Evolutionary conservation across 2,888 invertebrate species (phyloP), one percentile per base, ranked within the genome.

Genomic region (Lepidocyrtoides sp.): DNA sequence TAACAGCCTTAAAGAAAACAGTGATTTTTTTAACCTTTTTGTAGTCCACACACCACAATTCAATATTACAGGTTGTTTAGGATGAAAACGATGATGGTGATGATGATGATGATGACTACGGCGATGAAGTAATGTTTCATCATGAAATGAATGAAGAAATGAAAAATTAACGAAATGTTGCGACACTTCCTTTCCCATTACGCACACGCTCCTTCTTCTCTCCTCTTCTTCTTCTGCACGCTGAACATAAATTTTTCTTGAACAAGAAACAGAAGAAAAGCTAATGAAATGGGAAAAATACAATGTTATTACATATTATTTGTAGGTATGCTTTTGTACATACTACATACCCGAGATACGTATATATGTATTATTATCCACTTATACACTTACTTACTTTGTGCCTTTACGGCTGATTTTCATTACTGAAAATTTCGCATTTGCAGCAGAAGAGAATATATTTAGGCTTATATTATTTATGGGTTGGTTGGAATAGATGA

Each of bases 101-200:
- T 41, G 44, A 41, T 44, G 41, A 69, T 84, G 90, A 77, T 66
- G 32, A 26, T 36, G 12, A 81, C 8, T 29, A 12, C 57, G 29
- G 44, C 17, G 91, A 91, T 86, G 91, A 86, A 48, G 91, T 86
- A 91, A 86, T 91, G 81, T 44, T 12, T 57, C 81, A 69, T 89
- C 90, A 48, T 91, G 81, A 91, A 86, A 72, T 86, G 81, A 85
- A 57, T 91, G 91, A 91, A 91, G 91, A 91, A 91, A 91, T 91
- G 91, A 91, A 91, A 90, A 91, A 86, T 91, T 91, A 91, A 91
- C 85, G 91, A 91, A 91, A 91, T 91, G 81, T 91, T 91, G 86
- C 91, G 86, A 91, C 91, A 91, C 91, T 91, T 91, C 91, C 91
- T 91, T 91, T 91, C 91, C 86, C 91, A 91, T 91, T 91, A 91